These are phyloP conservation scores for Taeniopygia guttata DNA, from an alignment of 2,797 vertebrate species.

Conservation along the genomic window DNA sequence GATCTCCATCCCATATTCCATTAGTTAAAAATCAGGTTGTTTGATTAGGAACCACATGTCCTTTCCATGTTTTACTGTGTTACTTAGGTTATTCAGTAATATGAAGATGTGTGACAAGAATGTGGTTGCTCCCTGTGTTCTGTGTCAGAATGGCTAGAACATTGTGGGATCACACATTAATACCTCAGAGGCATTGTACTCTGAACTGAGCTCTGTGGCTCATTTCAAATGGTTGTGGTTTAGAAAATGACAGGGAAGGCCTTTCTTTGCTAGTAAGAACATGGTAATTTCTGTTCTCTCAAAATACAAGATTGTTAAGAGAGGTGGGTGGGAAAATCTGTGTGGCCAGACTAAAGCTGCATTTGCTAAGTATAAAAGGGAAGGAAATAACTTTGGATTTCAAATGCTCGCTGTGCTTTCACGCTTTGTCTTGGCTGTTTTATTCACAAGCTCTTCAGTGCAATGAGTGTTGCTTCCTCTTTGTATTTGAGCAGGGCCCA, in stretches of 20 bases:
- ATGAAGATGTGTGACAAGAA: not conserved
- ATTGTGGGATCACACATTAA: not conserved
- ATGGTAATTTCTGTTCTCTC: slow-evolving; percentile 6
- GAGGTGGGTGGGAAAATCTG: slow-evolving; percentile 50
- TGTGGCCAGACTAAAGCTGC: not conserved
- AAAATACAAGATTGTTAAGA: not conserved
- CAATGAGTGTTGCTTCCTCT: not conserved
- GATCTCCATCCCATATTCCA: not conserved
- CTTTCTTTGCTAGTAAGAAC: not conserved
- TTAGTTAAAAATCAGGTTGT: not conserved
- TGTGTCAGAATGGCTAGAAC: not conserved
- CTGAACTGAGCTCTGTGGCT: not conserved
- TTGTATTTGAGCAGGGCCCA: not conserved
- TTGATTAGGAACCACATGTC: not conserved
- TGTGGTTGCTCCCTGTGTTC: fast-evolving
- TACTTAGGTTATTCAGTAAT: not conserved
- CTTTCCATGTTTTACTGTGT: not conserved
- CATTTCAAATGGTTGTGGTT: not conserved
- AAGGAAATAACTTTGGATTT: slow-evolving; percentile 24
- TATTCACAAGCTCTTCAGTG: not conserved
- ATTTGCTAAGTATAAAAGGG: slow-evolving; percentile 25
- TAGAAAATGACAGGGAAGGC: slow-evolving; percentile 5
- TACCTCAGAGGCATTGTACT: not conserved
- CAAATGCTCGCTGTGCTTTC: not conserved
- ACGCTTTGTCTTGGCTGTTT: not conserved